These are phyloP conservation scores for Tachycineta bicolor DNA, from an alignment of 2,113 vertebrate species.

Conservation along the genomic window DNA sequence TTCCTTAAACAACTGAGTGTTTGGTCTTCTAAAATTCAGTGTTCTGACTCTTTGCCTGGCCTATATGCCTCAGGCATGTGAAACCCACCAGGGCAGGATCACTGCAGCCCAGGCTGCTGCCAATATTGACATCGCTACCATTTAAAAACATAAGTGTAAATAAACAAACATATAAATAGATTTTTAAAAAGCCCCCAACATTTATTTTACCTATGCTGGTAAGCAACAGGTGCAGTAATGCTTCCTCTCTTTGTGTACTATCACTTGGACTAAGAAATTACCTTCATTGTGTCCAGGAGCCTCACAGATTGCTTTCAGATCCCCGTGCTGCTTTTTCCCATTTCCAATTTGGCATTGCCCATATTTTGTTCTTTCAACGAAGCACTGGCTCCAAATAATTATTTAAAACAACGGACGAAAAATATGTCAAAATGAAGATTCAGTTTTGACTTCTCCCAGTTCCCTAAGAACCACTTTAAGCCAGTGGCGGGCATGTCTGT, in stretches of 20 bases:
- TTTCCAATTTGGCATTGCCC: not conserved
- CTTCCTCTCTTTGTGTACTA: not conserved
- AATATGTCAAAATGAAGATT: not conserved
- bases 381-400: not conserved
- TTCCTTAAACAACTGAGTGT: not conserved
- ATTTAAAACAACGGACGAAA: not conserved
- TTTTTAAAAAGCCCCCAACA: rapidly evolving
- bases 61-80: not conserved
- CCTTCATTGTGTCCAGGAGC: not conserved
- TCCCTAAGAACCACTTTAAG: not conserved
- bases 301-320: not conserved
- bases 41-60: not conserved
- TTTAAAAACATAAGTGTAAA: not conserved
- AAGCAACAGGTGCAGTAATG: not conserved
- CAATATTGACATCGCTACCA: not conserved
- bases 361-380: not conserved
- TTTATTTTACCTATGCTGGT: not conserved
- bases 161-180: not conserved
- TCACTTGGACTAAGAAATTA: not conserved
- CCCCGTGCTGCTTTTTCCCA: not conserved
- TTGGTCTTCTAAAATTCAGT: not conserved
- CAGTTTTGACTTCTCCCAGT: not conserved
- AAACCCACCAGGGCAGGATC: not conserved
- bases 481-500: rapidly evolving
- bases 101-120: not conserved